Evolutionary conservation across 2,113 vertebrate species (phyloP).

Genomic region (Eptatretus burgeri): DNA sequence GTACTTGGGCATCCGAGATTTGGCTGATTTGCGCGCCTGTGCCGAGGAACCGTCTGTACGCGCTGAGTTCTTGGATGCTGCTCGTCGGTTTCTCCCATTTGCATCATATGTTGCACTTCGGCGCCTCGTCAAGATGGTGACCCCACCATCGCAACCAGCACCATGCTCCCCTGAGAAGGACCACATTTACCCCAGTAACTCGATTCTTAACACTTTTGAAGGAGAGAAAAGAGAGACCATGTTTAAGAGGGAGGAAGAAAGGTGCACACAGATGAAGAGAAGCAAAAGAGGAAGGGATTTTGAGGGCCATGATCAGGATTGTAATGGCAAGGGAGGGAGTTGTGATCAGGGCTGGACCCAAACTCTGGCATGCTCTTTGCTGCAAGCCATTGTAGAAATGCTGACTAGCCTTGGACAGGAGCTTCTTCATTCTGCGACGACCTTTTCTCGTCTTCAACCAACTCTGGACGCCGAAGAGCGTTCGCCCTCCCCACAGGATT

Average conservation of each 20-base stretch:
- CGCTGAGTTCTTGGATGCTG: conserved; percentile 2
- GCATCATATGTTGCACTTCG: background rate
- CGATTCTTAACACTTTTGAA: no score
- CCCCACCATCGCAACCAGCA: background rate
- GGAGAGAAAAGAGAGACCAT: no score
- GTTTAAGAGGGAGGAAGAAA: no score
- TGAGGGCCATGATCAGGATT: background rate
- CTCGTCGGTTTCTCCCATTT: conserved; percentile 1
- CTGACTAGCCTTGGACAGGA: conserved; percentile 3
- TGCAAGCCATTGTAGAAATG: conserved; percentile 5
- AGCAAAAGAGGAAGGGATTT: no score
- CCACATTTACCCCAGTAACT: no score
- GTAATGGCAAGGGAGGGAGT: background rate
- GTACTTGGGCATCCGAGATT: background rate
- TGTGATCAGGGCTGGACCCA: background rate
- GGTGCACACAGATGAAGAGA: no score
- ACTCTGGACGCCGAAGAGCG: no score
- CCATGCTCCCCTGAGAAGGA: no score
- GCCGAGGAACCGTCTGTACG: background rate
- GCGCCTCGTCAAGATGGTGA: background rate
- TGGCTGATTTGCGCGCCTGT: background rate
- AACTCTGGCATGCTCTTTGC: background rate
- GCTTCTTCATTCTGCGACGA: conserved; percentile 1
- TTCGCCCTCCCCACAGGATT: no score
- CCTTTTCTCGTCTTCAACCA: background rate